phyloP scores from a whole-genome alignment of 2,113 vertebrate species.

The Gasterosteus nipponicus region DNA sequence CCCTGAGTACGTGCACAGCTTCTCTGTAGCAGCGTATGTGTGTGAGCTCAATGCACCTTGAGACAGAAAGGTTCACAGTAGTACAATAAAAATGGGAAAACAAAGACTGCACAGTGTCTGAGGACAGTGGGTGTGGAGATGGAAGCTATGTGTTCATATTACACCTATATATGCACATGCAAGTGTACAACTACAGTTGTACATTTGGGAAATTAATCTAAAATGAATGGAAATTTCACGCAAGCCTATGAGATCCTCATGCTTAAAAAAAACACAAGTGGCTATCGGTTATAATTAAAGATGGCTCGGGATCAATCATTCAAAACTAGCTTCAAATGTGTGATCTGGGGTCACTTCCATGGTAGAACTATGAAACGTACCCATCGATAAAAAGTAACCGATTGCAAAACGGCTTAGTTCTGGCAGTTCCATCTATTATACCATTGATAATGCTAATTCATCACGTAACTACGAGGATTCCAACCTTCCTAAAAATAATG shows the following conservation, averaged over 20 bases:
- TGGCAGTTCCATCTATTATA: background rate
- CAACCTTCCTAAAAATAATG: background rate
- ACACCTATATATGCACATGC: no score
- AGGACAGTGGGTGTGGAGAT: conserved; percentile 56
- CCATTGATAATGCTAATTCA: background rate
- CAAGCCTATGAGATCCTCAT: background rate
- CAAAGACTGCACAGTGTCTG: conserved; percentile 40
- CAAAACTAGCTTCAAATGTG: background rate
- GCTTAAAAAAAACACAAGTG: background rate
- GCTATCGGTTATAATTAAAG: background rate
- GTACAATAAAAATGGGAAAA: background rate
- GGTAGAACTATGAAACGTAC: background rate
- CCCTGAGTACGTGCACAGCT: background rate
- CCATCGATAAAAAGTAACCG: background rate
- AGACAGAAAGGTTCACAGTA: background rate
- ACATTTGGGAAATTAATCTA: background rate
- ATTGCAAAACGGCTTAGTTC: background rate
- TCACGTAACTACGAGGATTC: background rate
- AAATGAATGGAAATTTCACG: background rate
- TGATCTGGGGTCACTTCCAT: background rate
- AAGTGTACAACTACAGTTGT: background rate
- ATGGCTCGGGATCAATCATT: background rate
- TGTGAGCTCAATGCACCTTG: background rate
- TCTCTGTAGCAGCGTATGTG: background rate
- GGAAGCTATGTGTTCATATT: conserved; percentile 55